Percentiles rank a stretch among this genome's conserved stretches.
phyloP scores from a whole-genome alignment of 2,888 invertebrate genomes.

The Petrolisthes manimaculis region DNA sequence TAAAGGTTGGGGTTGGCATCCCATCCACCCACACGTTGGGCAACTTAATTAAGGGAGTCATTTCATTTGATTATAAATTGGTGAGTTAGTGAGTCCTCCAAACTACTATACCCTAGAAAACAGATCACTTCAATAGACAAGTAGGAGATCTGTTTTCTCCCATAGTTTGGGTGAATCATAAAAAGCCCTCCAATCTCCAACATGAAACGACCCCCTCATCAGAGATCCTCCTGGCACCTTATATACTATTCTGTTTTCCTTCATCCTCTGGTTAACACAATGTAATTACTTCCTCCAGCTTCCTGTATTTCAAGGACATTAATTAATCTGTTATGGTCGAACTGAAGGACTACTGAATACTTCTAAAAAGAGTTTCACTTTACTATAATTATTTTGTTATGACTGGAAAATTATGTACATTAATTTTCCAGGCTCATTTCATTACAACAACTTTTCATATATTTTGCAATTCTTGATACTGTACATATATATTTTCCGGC shows the following conservation, averaged over 20 bases:
- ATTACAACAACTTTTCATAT: not conserved
- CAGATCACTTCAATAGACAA: too few species aligned
- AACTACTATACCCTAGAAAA: not conserved
- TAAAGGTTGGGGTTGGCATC: constrained; percentile 75
- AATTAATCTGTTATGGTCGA: not conserved
- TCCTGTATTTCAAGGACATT: not conserved
- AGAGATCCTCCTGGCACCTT: too few species aligned
- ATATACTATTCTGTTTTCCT: too few species aligned
- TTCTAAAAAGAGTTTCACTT: too few species aligned
- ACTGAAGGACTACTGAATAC: not conserved
- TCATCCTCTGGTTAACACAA: too few species aligned
- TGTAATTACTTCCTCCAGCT: too few species aligned
- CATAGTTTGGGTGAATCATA: not conserved
- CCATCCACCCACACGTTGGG: constrained; percentile 71
- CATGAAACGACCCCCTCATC: not conserved
- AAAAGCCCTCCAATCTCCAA: not conserved
- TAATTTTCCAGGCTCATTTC: not conserved
- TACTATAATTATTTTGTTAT: too few species aligned
- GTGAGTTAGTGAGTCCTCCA: not conserved
- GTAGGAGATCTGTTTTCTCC: not conserved
- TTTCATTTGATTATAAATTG: not conserved
- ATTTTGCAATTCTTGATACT: not conserved
- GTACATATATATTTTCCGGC: not conserved
- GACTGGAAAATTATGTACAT: too few species aligned
- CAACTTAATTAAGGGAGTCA: not conserved